Base-by-base conservation (phyloP, 64 coral and sea anemone genomes). In the Montipora efflorescens region DNA sequence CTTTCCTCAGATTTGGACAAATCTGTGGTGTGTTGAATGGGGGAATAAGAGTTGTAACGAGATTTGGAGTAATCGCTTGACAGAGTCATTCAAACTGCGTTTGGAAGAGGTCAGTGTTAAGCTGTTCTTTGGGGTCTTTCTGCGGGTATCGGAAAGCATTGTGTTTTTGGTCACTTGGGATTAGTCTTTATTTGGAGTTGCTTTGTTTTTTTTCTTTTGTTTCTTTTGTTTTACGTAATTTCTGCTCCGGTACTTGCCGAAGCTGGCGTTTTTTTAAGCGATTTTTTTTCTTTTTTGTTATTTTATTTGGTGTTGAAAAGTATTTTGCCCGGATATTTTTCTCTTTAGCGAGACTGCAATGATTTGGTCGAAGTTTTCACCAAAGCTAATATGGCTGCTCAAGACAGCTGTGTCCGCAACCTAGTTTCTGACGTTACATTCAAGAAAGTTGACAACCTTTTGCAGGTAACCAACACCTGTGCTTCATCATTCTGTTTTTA, bases 381-480 rank as follows among this genome's bases (percentile, higher is more conserved):
- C 14, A 59, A 91, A 46, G 59, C 46, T 67, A 90, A 89, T 23
- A 15, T 48, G 87, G 71, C 58, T 36, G 14, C 9, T 50, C 61
- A 94, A 64, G 48, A 88, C 74, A 53, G 90, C 8, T 7, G 2
- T 83, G 36, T 90, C 90, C 46, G 58, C 77, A 79, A 94, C 51
- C 61, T 88, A 59, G 79, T 90, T 12, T 48, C n/a, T 46, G 44
- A 84, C 68, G 81, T 84, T n/a, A 84, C 81, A 70, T 84, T 69
- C 62, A 69, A 43, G 43, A 84, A 84, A 76, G 78, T 48, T 48
- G 47, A 88, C 81, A 83, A n/a, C 75, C 21, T 82, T 75, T 44
- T 90, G 46, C 11, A 59, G 78, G 19, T 88, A 87, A 28, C 80
- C 5, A 1, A 11, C 6, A 57, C 7, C 53, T 44, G 73, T 18